phyloP scores from a whole-genome alignment of 2,113 vertebrate species.

The Laticauda colubrina region DNA sequence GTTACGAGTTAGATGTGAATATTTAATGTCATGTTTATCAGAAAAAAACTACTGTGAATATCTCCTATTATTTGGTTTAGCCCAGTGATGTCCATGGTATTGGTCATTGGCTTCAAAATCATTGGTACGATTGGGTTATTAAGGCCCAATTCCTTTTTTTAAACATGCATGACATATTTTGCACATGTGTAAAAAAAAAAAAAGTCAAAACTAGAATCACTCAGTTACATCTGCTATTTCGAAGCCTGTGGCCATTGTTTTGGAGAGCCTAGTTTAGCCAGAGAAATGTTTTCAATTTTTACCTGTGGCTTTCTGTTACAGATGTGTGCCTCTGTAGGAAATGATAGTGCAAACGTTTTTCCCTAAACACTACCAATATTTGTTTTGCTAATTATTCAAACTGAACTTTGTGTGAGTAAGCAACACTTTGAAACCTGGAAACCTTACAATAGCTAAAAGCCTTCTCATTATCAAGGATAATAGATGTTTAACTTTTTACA shows the following conservation, averaged over 20 bases:
- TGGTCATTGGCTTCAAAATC: background rate
- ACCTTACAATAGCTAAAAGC: background rate
- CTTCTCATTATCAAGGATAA: background rate
- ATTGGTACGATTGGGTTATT: background rate
- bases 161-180: background rate
- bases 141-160: background rate
- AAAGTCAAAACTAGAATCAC: background rate
- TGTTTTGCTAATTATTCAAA: background rate
- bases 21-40: constrained; percentile 43
- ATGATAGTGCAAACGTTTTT: background rate
- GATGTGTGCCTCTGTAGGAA: background rate
- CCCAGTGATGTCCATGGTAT: background rate
- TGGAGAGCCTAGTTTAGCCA: background rate
- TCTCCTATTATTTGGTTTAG: constrained; percentile 22
- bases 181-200: background rate
- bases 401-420: background rate
- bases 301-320: background rate
- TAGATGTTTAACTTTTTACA: background rate
- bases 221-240: background rate
- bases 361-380: background rate
- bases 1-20: background rate
- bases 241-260: background rate
- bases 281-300: background rate
- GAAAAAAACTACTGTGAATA: constrained; percentile 40
- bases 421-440: background rate